phyloP scores from a whole-genome alignment of 2,888 invertebrate genomes.

The Ashinkailepas kermadecensis region DNA sequence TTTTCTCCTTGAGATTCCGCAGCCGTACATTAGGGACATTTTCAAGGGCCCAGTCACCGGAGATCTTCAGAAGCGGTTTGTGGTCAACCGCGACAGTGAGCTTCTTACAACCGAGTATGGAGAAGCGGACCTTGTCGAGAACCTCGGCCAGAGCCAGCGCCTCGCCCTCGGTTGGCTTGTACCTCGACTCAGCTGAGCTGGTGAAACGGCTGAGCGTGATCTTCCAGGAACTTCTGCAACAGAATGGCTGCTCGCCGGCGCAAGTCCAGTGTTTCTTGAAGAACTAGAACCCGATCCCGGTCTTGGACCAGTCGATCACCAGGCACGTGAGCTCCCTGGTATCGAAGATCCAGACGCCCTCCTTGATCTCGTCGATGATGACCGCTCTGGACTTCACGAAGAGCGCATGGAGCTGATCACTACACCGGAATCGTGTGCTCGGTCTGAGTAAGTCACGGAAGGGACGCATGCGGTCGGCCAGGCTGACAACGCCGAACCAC shows the following conservation, averaged over 20 bases:
- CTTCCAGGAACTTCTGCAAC: constrained; percentile 26
- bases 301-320: neutral
- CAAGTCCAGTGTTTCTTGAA: constrained; percentile 25
- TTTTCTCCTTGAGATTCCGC: constrained; percentile 14
- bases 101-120: constrained; percentile 28
- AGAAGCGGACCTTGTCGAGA: constrained; percentile 19
- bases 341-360: no score
- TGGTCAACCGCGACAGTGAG: constrained; percentile 27
- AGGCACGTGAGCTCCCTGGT: no score
- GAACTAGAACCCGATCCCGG: neutral
- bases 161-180: constrained; percentile 26
- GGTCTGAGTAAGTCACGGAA: no score
- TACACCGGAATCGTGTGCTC: no score
- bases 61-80: constrained; percentile 27
- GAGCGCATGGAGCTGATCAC: no score
- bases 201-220: constrained; percentile 25
- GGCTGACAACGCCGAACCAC: no score
- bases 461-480: no score
- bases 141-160: constrained; percentile 25
- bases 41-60: constrained; percentile 13
- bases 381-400: no score
- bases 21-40: constrained; percentile 21
- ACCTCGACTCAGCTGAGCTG: neutral
- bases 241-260: constrained; percentile 11
- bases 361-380: no score